Conservation (phyloP, 2,888 invertebrate genomes). For the Thyatira batis region DNA sequence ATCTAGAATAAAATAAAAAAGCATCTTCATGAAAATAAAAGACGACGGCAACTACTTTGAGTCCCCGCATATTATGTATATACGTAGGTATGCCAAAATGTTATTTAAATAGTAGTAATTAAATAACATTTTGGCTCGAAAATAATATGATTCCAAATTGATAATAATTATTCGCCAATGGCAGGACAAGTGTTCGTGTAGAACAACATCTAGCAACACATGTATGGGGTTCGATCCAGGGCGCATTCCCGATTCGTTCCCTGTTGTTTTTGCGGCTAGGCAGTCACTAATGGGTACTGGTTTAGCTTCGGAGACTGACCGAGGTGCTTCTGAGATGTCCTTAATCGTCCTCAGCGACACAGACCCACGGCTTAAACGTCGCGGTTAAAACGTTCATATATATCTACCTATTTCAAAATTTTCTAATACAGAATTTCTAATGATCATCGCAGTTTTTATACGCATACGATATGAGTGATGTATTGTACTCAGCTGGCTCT, state of each 20-base stretch:
- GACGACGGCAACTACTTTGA: too few relatives aligned
- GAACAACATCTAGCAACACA: slow-evolving; percentile 49
- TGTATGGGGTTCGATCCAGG: slow-evolving; percentile 55
- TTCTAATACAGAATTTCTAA: too few relatives aligned
- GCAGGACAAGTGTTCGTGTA: slow-evolving; percentile 29
- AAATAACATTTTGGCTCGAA: not conserved
- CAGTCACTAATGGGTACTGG: slow-evolving; percentile 76
- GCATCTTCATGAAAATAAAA: too few relatives aligned
- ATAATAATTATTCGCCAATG: slow-evolving; percentile 10
- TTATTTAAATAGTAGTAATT: too few relatives aligned
- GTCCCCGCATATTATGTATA: too few relatives aligned
- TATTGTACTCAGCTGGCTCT: too few relatives aligned
- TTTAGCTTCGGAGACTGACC: slow-evolving; percentile 56
- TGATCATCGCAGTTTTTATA: too few relatives aligned
- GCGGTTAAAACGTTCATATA: not conserved
- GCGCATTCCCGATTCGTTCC: slow-evolving; percentile 82
- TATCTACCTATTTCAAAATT: not conserved
- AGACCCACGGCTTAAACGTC: not conserved
- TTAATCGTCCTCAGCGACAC: slow-evolving; percentile 31
- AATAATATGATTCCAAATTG: not conserved
- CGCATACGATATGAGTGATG: too few relatives aligned
- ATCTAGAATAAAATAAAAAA: too few relatives aligned
- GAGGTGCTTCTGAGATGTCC: slow-evolving; percentile 36
- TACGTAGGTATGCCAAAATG: too few relatives aligned
- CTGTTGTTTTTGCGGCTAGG: slow-evolving; percentile 79